A percentile compares a stretch with the other conserved stretches of the same genome.
These are phyloP conservation scores for Myopa testacea DNA, from an alignment of 2,888 invertebrate genomes.

Conservation along the genomic window DNA sequence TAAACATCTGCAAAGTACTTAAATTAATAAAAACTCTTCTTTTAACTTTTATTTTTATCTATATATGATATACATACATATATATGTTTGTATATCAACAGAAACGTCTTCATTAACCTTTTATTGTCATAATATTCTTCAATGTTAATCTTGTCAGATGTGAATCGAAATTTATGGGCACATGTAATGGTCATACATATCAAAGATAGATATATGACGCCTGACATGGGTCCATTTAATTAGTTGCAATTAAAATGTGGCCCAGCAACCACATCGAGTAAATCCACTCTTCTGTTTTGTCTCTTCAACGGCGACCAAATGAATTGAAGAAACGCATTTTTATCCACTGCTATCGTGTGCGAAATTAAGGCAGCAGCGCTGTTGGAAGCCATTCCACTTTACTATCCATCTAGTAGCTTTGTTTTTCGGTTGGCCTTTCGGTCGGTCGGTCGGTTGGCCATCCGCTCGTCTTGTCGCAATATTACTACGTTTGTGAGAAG, in stretches of 20 bases:
- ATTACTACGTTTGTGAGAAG: neutral
- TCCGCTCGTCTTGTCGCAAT: neutral
- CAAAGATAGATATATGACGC: neutral
- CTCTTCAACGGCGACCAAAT: constrained; percentile 6
- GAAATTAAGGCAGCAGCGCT: neutral
- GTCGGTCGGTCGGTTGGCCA: no score
- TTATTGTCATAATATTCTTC: neutral
- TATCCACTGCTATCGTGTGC: neutral
- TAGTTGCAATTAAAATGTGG: constrained; percentile 56
- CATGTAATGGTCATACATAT: neutral
- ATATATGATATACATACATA: no score
- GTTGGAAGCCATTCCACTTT: neutral
- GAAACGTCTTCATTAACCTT: neutral
- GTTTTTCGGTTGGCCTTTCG: no score
- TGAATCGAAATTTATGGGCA: neutral
- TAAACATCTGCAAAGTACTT: no score
- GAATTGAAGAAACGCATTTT: neutral
- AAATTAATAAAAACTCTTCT: no score
- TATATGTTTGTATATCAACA: neutral
- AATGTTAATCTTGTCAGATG: neutral
- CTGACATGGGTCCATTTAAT: constrained; percentile 50
- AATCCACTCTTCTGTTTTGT: constrained; percentile 16
- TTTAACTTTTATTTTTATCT: no score
- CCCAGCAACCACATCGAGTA: constrained; percentile 22
- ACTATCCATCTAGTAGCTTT: no score